phyloP scores from a whole-genome alignment of 2,888 invertebrate species.

The Rugalucina vietnamica region DNA sequence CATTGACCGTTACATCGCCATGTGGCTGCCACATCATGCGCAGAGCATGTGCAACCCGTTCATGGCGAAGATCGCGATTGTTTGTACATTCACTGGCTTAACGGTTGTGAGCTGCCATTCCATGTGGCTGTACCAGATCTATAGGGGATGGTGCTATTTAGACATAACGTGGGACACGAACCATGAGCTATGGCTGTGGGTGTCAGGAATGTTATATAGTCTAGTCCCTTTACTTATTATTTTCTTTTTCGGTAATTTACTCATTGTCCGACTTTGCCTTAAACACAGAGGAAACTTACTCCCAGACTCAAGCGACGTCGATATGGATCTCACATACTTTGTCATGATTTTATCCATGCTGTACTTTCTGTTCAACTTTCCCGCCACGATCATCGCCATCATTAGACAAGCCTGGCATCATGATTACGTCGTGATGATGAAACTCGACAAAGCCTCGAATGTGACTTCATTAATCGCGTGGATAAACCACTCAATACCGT shows the following conservation, averaged over 20 bases:
- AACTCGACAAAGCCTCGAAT: not conserved
- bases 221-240: constrained; percentile 73
- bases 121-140: constrained; percentile 77
- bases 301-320: constrained; percentile 42
- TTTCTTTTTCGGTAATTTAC: constrained; percentile 64
- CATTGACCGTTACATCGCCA: constrained; percentile 73
- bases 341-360: constrained; percentile 56
- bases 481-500: constrained; percentile 30
- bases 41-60: constrained; percentile 72
- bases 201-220: constrained; percentile 71
- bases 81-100: constrained; percentile 69
- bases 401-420: constrained; percentile 12
- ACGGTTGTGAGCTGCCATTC: constrained; percentile 75
- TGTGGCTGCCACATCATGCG: constrained; percentile 69
- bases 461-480: constrained; percentile 34
- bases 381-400: constrained; percentile 44
- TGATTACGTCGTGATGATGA: not conserved
- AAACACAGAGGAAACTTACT: constrained; percentile 55
- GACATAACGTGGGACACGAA: not conserved
- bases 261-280: constrained; percentile 62
- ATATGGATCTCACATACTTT: constrained; percentile 57
- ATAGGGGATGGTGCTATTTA: constrained; percentile 47
- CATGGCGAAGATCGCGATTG: constrained; percentile 70
- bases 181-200: constrained; percentile 72
- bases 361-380: constrained; percentile 57